Base-by-base conservation (phyloP, 1,140 invertebrate species). In the Drosophila jambulina region DNA sequence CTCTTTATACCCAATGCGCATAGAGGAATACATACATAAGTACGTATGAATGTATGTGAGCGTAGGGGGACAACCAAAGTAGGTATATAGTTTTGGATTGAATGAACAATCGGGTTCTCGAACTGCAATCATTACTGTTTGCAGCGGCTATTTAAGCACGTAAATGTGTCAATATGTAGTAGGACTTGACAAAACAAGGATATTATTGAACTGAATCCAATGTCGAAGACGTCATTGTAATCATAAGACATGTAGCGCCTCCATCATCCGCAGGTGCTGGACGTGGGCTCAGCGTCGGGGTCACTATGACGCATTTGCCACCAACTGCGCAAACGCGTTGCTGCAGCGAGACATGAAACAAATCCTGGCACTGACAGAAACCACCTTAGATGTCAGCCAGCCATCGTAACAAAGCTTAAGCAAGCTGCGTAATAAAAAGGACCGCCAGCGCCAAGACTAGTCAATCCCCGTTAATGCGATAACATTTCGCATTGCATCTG, bases 261-360 rank as follows among this genome's bases (percentile, higher is more conserved):
- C 62, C 29, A 51, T 64, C 64, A 71, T 32, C 17, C 48, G 38
- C 43, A 70, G 65, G 48, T 23, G 42, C 27, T 27, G 21, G 21
- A 65, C n/a, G 13, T 34, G 12, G 29, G 40, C 56, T 21, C 19
- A 13, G 53, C 21, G 2, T 19, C 43, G 19, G 34, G 12, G 13
- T 13, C 61, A 70, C 34, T 17, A 61, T 87, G 83, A 86, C 75
- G 82, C 79, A 79, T 62, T 60, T 72, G 45, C 65, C 78, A 70
- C 81, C 81, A 75, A 78, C 57, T 75, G 82, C 54, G 82, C 62
- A 59, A 63, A 21, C 64, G 48, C 57, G 23, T 49, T 25, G 8
- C 27, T 45, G 49, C 45, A 45, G 59, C 21, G 27, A 61, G 45
- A 80, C 76, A 43, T 43, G 32, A 74, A 79, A 60, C 38, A n/a